These are phyloP conservation scores for Cacatua alba DNA, from an alignment of 2,113 vertebrate species.

Conservation along the genomic window DNA sequence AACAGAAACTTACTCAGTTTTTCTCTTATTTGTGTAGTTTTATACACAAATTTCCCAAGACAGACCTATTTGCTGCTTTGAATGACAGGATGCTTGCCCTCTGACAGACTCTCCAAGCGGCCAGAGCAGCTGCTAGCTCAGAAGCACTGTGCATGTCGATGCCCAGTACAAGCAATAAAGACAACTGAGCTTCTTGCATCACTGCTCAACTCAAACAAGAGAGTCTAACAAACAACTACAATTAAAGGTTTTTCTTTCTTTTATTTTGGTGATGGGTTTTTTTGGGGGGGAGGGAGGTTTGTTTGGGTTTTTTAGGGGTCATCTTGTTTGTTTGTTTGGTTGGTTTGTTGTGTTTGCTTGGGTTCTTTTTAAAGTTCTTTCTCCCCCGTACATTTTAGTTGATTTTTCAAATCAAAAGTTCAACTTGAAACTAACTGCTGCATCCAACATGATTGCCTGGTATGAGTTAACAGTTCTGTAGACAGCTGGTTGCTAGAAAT, in stretches of 20 bases:
- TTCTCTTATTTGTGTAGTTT: not conserved
- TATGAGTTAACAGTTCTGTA: not conserved
- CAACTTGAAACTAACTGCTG: not conserved
- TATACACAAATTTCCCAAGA: not conserved
- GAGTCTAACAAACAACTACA: not conserved
- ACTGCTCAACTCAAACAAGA: not conserved
- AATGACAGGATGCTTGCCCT: not conserved
- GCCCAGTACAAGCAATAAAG: not conserved
- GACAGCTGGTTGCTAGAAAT: not conserved
- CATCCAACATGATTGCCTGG: not conserved
- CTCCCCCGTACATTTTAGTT: not conserved
- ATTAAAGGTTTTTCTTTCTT: not conserved
- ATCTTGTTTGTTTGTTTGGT: not conserved
- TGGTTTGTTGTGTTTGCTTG: not conserved
- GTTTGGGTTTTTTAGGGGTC: not conserved
- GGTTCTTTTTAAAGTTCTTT: not conserved
- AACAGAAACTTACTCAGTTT: not conserved
- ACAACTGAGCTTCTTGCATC: not conserved
- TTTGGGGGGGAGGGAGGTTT: not conserved
- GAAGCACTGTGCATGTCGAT: not conserved
- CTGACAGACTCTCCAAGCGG: not conserved
- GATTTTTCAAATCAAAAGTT: not conserved
- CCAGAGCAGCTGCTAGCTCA: not conserved
- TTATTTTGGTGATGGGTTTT: not conserved
- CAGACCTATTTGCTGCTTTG: not conserved